phyloP scores from a whole-genome alignment of 2,888 invertebrate genomes.

The Xylota sylvarum region DNA sequence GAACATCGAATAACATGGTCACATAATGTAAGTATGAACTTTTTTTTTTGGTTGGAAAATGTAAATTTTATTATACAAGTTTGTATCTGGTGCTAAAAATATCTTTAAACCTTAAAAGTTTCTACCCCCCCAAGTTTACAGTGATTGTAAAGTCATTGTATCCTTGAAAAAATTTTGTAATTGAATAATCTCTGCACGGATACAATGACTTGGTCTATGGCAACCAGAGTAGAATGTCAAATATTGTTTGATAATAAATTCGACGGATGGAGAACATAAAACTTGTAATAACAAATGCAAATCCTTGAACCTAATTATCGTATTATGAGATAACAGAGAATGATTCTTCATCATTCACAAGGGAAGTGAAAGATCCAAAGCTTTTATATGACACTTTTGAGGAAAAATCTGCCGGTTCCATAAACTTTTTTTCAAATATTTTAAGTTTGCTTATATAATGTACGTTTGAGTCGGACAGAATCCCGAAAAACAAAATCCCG shows the following conservation, averaged over 20 bases:
- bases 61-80: slow-evolving; percentile 12
- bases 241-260: not conserved
- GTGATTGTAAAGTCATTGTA: not conserved
- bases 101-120: not conserved
- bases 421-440: too few relatives aligned
- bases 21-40: slow-evolving; percentile 88
- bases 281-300: too few relatives aligned
- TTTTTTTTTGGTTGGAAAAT: slow-evolving; percentile 43
- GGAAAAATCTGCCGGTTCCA: too few relatives aligned
- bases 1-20: slow-evolving; percentile 92
- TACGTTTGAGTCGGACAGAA: too few relatives aligned
- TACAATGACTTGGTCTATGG: not conserved
- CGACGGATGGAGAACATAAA: not conserved
- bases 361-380: too few relatives aligned
- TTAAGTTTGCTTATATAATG: too few relatives aligned
- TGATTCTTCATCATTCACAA: too few relatives aligned
- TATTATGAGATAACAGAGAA: too few relatives aligned
- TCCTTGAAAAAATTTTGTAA: not conserved
- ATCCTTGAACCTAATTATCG: too few relatives aligned
- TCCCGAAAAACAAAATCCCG: too few relatives aligned
- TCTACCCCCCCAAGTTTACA: not conserved
- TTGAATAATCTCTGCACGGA: not conserved
- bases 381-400: too few relatives aligned
- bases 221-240: not conserved
- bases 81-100: not conserved